These are phyloP conservation scores for Perdita meconis DNA, from an alignment of 2,888 invertebrate species.

Conservation along the genomic window DNA sequence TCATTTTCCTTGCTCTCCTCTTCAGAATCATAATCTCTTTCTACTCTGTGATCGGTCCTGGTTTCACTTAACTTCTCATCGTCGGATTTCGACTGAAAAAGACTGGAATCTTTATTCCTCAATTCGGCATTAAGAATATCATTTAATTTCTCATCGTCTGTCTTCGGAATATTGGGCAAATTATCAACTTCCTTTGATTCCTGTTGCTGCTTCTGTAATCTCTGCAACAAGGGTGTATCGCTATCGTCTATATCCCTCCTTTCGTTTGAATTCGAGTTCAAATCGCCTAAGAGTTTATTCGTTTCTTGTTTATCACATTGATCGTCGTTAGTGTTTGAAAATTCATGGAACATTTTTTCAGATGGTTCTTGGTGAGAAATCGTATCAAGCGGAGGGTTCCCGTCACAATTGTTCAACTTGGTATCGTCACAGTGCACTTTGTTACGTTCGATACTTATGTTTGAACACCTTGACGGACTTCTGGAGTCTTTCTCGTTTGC, in stretches of 20 bases:
- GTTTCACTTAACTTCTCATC: conserved; percentile 74
- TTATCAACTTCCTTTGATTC: conserved; percentile 36
- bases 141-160: conserved; percentile 77
- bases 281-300: conserved; percentile 58
- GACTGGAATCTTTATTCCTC: conserved; percentile 22
- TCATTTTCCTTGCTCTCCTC: not conserved
- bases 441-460: conserved; percentile 50
- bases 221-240: not conserved
- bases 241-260: not conserved
- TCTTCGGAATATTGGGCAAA: conserved; percentile 73
- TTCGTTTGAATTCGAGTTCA: conserved; percentile 50
- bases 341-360: conserved; percentile 70
- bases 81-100: conserved; percentile 71
- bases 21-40: not conserved
- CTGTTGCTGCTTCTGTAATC: conserved; percentile 16
- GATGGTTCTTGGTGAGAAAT: conserved; percentile 37
- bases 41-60: conserved; percentile 36
- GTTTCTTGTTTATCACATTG: conserved; percentile 60
- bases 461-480: conserved; percentile 72
- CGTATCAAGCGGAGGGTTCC: conserved; percentile 61
- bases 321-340: conserved; percentile 49
- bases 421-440: conserved; percentile 53
- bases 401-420: conserved; percentile 72
- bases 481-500: conserved; percentile 54
- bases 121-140: conserved; percentile 68